phyloP scores from a whole-genome alignment of 2,113 vertebrate genomes.

The Stigmatopora nigra region DNA sequence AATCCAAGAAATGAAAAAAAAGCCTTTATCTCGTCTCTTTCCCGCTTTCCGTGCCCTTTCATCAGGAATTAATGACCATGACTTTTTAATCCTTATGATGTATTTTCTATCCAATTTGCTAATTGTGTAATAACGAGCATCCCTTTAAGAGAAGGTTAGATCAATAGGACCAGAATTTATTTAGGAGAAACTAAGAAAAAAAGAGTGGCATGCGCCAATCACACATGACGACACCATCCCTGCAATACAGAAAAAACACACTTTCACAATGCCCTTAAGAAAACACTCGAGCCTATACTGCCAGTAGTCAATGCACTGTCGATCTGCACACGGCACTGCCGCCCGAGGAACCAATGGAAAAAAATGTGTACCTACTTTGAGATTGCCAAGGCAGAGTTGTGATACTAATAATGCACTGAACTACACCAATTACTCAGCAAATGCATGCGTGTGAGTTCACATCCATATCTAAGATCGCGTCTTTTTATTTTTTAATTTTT shows the following conservation, averaged over 20 bases:
- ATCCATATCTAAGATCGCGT: background rate
- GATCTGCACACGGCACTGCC: constrained; percentile 55
- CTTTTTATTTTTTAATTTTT: too few relatives aligned
- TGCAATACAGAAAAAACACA: constrained; percentile 22
- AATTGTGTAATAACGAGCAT: constrained; percentile 71
- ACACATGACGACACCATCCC: constrained; percentile 22
- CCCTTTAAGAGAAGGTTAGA: constrained; percentile 73
- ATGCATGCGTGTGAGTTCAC: background rate
- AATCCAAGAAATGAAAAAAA: constrained; percentile 47
- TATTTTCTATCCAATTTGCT: constrained; percentile 73
- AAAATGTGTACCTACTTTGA: background rate
- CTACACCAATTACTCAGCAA: constrained; percentile 19
- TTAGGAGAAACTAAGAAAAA: constrained; percentile 21
- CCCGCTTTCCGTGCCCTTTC: constrained; percentile 43
- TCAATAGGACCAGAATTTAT: constrained; percentile 55
- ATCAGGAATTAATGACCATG: constrained; percentile 74
- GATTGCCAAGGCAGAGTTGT: constrained; percentile 20
- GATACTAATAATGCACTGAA: constrained; percentile 34
- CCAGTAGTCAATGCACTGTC: constrained; percentile 63
- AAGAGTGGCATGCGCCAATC: constrained; percentile 55
- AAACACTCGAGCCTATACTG: constrained; percentile 59
- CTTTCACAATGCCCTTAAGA: constrained; percentile 41
- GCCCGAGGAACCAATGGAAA: constrained; percentile 10
- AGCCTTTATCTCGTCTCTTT: constrained; percentile 41
- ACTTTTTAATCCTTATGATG: constrained; percentile 71